These are phyloP conservation scores for Noctua comes DNA, from an alignment of 2,888 invertebrate species.

Conservation along the genomic window DNA sequence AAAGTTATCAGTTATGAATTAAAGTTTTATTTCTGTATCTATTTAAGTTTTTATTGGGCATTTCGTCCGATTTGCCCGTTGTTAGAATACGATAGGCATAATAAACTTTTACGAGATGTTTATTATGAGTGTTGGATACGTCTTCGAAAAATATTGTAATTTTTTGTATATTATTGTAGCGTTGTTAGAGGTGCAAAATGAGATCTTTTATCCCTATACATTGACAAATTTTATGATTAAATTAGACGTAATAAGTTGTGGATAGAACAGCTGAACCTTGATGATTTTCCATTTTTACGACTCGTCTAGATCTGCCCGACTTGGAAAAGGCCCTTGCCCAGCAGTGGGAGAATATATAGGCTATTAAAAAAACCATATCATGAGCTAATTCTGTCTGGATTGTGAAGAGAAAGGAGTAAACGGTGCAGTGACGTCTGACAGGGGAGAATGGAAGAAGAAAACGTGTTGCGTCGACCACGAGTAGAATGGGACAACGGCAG, in stretches of 20 bases:
- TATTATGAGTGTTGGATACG: neutral
- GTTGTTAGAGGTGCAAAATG: neutral
- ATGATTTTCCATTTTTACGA: neutral
- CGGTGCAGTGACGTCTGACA: too few relatives aligned
- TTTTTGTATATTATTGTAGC: neutral
- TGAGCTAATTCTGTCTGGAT: neutral
- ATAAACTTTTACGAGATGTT: constrained; percentile 17
- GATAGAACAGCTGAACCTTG: neutral
- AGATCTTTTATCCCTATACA: neutral
- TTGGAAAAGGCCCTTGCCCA: neutral
- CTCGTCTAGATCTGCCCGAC: neutral
- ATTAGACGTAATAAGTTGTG: neutral
- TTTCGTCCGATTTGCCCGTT: constrained; percentile 24
- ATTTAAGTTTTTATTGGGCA: constrained; percentile 21
- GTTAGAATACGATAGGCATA: constrained; percentile 3
- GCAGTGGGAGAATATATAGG: neutral
- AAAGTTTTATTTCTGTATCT: neutral
- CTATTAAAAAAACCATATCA: neutral
- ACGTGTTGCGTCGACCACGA: too few relatives aligned
- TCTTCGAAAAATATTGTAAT: neutral
- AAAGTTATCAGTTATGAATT: neutral
- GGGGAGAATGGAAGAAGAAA: too few relatives aligned
- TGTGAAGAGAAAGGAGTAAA: too few relatives aligned
- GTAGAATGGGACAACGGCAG: too few relatives aligned
- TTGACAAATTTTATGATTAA: neutral